Percentiles rank a stretch among this genome's conserved stretches.
Evolutionary conservation across 2,113 vertebrate species (phyloP).

Genomic region (Hyaena hyaena): DNA sequence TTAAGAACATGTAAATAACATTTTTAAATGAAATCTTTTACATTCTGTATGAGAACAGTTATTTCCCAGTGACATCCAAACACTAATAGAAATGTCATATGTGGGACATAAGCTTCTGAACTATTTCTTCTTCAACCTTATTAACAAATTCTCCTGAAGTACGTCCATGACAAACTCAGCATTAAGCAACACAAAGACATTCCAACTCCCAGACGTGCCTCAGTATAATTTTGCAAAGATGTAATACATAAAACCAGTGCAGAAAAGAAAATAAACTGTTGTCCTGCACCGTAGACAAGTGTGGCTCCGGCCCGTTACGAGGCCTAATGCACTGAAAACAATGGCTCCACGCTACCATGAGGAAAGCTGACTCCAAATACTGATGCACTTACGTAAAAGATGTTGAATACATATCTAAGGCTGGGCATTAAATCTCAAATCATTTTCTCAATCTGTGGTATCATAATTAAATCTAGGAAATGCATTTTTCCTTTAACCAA

Average conservation of each 20-base stretch:
- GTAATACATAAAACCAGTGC: neutral
- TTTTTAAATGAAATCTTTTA: constrained; percentile 14
- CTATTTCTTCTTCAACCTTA: constrained; percentile 40
- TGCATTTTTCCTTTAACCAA: constrained; percentile 41
- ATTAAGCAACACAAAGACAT: constrained; percentile 32
- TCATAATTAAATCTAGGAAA: constrained; percentile 40
- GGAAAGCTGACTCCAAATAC: constrained; percentile 40
- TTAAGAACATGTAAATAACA: constrained; percentile 19
- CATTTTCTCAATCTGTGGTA: constrained; percentile 22
- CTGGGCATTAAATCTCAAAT: constrained; percentile 6
- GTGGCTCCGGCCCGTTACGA: constrained; percentile 16
- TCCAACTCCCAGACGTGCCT: neutral
- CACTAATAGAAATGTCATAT: constrained; percentile 58
- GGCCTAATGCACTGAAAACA: constrained; percentile 40
- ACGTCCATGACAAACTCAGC: constrained; percentile 28
- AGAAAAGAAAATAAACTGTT: constrained; percentile 63
- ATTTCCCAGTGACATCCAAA: constrained; percentile 42
- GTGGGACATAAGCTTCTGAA: constrained; percentile 30
- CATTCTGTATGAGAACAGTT: constrained; percentile 50
- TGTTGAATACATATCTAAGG: neutral
- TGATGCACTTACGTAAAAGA: neutral
- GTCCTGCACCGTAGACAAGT: neutral
- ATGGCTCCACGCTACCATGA: constrained; percentile 6
- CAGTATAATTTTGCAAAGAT: constrained; percentile 41
- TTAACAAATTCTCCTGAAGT: constrained; percentile 46